These are phyloP conservation scores for Pitangus sulphuratus DNA, from an alignment of 2,797 vertebrate genomes.

Conservation along the genomic window DNA sequence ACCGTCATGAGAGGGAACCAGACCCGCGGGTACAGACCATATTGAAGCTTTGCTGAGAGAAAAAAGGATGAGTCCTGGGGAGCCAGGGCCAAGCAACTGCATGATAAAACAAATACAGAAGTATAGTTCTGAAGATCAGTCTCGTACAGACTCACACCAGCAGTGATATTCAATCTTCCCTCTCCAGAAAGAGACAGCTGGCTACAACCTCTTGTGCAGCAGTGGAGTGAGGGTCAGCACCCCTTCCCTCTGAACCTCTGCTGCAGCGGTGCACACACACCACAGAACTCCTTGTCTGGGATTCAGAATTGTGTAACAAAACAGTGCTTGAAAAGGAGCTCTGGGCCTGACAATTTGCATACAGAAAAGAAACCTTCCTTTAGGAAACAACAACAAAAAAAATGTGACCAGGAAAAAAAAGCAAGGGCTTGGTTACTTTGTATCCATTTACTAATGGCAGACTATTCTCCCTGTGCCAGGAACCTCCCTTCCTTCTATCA, in stretches of 20 bases:
- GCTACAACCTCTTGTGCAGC: neutral
- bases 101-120: neutral
- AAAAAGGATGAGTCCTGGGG: neutral
- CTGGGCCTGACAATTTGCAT: neutral
- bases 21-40: neutral
- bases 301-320: neutral
- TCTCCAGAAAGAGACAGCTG: neutral
- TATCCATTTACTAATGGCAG: neutral
- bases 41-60: neutral
- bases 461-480: rapidly evolving
- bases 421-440: neutral
- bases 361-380: neutral
- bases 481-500: neutral
- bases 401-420: neutral
- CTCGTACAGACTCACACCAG: neutral
- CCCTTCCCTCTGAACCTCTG: neutral
- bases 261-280: neutral
- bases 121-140: neutral
- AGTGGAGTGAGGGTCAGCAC: neutral
- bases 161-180: neutral
- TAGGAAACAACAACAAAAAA: neutral
- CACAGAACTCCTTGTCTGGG: neutral
- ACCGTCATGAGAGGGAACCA: neutral
- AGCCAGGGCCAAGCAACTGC: neutral
- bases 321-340: neutral